Base-by-base conservation (phyloP, 2,113 vertebrate species). In the Emydocephalus ijimae region DNA sequence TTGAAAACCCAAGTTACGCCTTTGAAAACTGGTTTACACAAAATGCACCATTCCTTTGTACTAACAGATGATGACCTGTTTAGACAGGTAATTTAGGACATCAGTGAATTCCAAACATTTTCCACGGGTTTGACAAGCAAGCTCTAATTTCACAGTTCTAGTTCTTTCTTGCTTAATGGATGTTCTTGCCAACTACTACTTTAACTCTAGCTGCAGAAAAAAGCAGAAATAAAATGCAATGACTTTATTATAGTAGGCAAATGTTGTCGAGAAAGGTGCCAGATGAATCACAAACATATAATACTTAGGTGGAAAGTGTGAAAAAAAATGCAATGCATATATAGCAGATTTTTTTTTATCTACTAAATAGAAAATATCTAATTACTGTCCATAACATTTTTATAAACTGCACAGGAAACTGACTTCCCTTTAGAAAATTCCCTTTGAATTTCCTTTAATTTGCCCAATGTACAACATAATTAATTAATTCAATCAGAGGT, bases 61-160 rank as follows among this genome's bases (percentile, higher is more conserved):
- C 90, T 93, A 91, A 89, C 91, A 88, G 93, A 94, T 29, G 85
- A 50, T 93, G 92, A 92, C 61, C 87, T 92, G 92, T 92, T 94
- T 93, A 95, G 88, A 39, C 88, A 95, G 95, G 93, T 95, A 96
- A 96, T 90, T 12, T 95, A 59, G 50, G 89, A 85, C 94, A 96
- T 94, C 94, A 39, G 48, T 95, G 89, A 85, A 95, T 92, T 92
- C 1, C 86, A 88, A 93, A 57, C 92, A 85, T 50, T 50, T 85
- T 87, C 57, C 93, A 64, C 45, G 89, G 89, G 94, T 90, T 64
- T 1, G 87, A 85, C 34, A 92, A 95, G 61, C 54, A 92, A 95
- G 54, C 43, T 93, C 94, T 89, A 56, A 85, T 93, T 94, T 94
- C 69, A 87, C 91, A 92, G 56, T 87, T 92, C 4, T 93, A 93